phyloP scores from a whole-genome alignment of 2,888 invertebrate genomes.

The Aricia artaxerxes region DNA sequence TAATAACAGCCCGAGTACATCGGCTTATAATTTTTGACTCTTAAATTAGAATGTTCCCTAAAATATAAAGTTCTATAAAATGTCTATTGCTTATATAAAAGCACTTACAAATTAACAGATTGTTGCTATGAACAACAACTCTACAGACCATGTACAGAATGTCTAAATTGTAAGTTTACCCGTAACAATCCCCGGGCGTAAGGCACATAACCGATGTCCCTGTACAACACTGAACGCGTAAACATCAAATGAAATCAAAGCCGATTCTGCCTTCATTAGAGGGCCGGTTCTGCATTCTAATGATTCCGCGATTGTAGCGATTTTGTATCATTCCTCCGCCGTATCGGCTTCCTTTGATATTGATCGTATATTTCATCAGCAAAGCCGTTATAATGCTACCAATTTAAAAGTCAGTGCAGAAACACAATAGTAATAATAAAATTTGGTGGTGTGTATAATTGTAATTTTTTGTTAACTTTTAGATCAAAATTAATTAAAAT shows the following conservation, averaged over 20 bases:
- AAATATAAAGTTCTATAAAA: too few relatives aligned
- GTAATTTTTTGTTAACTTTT: too few relatives aligned
- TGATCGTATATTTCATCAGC: neutral
- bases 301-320: constrained; percentile 72
- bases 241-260: constrained; percentile 72
- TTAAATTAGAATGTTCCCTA: too few relatives aligned
- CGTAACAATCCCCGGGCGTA: constrained; percentile 14
- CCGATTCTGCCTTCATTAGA: constrained; percentile 78
- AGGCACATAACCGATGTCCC: constrained; percentile 44
- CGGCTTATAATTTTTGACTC: too few relatives aligned
- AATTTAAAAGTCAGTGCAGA: neutral
- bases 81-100: too few relatives aligned
- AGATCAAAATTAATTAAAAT: too few relatives aligned
- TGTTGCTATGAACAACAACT: neutral
- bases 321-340: constrained; percentile 69
- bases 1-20: too few relatives aligned
- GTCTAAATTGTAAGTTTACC: neutral
- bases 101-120: neutral
- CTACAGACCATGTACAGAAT: neutral
- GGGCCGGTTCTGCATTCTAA: constrained; percentile 77
- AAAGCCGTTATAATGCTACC: neutral
- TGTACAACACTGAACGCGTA: constrained; percentile 67
- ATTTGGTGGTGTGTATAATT: neutral
- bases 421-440: neutral
- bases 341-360: constrained; percentile 71